Evolutionary conservation across 2,888 invertebrate species (phyloP), one percentile per base, ranked within the genome.

Genomic region (Encarsia formosa): DNA sequence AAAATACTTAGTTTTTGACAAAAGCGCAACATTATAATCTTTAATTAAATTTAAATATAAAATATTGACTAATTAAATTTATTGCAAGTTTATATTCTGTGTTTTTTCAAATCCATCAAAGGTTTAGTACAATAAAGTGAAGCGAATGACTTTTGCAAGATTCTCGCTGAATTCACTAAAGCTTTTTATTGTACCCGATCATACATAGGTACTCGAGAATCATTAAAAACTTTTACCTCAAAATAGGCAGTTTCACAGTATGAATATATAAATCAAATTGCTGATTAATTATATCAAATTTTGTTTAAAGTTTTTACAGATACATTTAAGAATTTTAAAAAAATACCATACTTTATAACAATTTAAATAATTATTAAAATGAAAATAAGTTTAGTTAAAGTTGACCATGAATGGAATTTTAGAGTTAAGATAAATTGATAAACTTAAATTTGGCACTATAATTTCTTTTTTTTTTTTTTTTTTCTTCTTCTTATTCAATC

Each of bases 51-150:
- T 32, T 45, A 32, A 22, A 26, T 49, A 31, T 39, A 46, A 52
- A 49, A 47, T 49, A 56, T 52, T 52, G 52, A 52, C 52, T 52
- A 52, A 45, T 56, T 37, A 39, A 52, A 55, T 55, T 56, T 52
- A 52, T 52, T 56, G 56, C 42, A 24, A 50, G 43, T 49, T 37
- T 18, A 34, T 26, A 44, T 50, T 38, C 22, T 43, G n/a, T n/a
- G n/a, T n/a, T n/a, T n/a, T n/a, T n/a, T n/a, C n/a, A n/a, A n/a
- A n/a, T n/a, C n/a, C n/a, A n/a, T n/a, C n/a, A n/a, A n/a, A n/a
- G n/a, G n/a, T n/a, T n/a, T n/a, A n/a, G n/a, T n/a, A n/a, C n/a
- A n/a, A n/a, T n/a, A n/a, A n/a, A n/a, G n/a, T n/a, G n/a, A n/a
- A n/a, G n/a, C n/a, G n/a, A n/a, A n/a, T n/a, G n/a, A n/a, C n/a